Percentiles rank a stretch among this genome's conserved stretches.
Conservation (phyloP, 2,113 vertebrate species). For the Illadopsis cleaveri region DNA sequence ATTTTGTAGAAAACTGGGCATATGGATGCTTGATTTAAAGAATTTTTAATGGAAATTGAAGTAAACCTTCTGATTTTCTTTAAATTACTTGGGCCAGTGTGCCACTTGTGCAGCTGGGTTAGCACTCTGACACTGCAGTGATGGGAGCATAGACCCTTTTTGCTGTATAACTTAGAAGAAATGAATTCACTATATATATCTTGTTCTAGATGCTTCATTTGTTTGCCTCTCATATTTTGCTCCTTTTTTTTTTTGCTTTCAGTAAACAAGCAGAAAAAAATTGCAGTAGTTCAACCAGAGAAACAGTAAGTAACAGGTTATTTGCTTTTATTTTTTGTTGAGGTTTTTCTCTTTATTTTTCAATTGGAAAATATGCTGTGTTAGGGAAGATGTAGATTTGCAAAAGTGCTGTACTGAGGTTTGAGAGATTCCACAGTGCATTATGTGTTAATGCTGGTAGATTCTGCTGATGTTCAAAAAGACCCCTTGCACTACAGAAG, state of each 20-base stretch:
- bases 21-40: background rate
- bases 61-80: background rate
- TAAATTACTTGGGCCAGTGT: background rate
- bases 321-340: background rate
- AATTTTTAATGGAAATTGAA: background rate
- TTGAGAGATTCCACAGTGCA: background rate
- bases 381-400: background rate
- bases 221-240: background rate
- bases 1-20: background rate
- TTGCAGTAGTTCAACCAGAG: constrained; percentile 93
- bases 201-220: background rate
- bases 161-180: background rate
- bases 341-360: background rate
- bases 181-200: background rate
- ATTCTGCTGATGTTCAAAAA: background rate
- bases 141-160: background rate
- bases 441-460: background rate
- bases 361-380: background rate
- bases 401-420: background rate
- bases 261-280: constrained; percentile 91
- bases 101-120: background rate
- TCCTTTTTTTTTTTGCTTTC: constrained; percentile 10
- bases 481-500: background rate
- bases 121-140: background rate
- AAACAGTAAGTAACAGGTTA: constrained; percentile 87